Conservation (phyloP, 1,140 invertebrate species). For the Akabosia matsudoensis region DNA sequence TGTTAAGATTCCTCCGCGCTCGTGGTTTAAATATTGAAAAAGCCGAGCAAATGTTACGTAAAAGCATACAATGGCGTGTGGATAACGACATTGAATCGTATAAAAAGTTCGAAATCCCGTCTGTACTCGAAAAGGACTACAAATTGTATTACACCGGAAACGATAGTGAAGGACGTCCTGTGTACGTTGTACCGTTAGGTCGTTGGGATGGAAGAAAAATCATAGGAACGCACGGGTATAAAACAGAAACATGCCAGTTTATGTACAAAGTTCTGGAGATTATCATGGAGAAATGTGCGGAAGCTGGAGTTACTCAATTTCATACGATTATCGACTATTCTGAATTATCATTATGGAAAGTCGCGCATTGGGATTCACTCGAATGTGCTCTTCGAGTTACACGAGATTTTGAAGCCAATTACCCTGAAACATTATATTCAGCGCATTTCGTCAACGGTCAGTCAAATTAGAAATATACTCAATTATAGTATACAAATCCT, state of each 20-base stretch:
- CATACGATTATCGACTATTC: slow-evolving; percentile 28
- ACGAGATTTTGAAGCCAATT: slow-evolving; percentile 33
- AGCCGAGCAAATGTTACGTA: slow-evolving; percentile 35
- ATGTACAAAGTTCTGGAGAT: slow-evolving; percentile 32
- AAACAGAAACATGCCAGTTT: slow-evolving; percentile 26
- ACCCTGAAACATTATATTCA: slow-evolving; percentile 27
- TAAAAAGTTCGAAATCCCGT: slow-evolving; percentile 27
- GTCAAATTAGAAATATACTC: not conserved
- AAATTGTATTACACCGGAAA: slow-evolving; percentile 28
- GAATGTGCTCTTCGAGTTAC: not conserved
- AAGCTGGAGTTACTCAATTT: slow-evolving; percentile 27
- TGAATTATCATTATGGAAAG: slow-evolving; percentile 31
- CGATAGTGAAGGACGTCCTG: slow-evolving; percentile 21
- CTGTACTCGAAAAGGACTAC: slow-evolving; percentile 28
- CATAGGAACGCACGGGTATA: slow-evolving; percentile 25
- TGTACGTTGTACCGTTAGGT: slow-evolving; percentile 33
- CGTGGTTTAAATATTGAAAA: slow-evolving; percentile 28
- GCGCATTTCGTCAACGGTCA: slow-evolving; percentile 36
- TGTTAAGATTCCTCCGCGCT: slow-evolving; percentile 9
- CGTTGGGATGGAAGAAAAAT: slow-evolving; percentile 35
- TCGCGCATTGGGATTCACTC: slow-evolving; percentile 34
- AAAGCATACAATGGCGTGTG: slow-evolving; percentile 29
- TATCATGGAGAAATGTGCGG: slow-evolving; percentile 25
- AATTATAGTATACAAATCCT: not conserved
- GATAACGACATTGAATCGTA: slow-evolving; percentile 32